A percentile compares a stretch with the other conserved stretches of the same genome.
phyloP scores from a whole-genome alignment of 2,113 vertebrate genomes.

The Bothrops jararaca region DNA sequence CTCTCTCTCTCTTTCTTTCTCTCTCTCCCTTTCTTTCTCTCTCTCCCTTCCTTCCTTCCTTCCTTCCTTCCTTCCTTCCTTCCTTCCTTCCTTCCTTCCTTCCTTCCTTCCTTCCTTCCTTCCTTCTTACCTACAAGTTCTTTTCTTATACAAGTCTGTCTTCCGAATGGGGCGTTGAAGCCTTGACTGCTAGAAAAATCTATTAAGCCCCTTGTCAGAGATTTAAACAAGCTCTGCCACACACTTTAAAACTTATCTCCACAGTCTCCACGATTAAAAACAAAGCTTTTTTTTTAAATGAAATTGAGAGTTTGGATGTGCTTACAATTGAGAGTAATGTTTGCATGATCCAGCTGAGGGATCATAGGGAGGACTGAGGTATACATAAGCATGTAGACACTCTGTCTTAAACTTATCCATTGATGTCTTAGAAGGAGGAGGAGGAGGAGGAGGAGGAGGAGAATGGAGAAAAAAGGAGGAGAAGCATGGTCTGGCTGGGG shows the following conservation, averaged over 20 bases:
- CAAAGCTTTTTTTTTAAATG: not conserved
- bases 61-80: too few relatives aligned
- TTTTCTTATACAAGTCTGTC: not conserved
- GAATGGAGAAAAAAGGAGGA: too few relatives aligned
- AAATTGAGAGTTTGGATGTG: not conserved
- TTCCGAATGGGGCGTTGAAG: not conserved
- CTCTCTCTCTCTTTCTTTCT: too few relatives aligned
- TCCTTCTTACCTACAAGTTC: not conserved
- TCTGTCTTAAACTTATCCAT: not conserved
- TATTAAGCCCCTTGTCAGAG: not conserved
- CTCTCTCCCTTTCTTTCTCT: too few relatives aligned
- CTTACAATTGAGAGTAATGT: not conserved
- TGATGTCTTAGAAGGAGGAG: not conserved
- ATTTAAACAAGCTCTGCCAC: not conserved
- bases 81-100: too few relatives aligned
- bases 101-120: not conserved
- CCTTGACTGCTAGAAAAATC: not conserved
- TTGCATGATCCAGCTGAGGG: not conserved
- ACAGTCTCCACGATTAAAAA: not conserved
- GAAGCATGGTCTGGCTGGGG: not conserved
- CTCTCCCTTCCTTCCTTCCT: too few relatives aligned
- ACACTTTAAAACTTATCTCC: not conserved
- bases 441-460: too few relatives aligned
- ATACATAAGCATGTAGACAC: not conserved
- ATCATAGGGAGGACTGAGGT: not conserved